Evolutionary conservation across 2,113 vertebrate species (phyloP), one percentile per base, ranked within the genome.

Genomic region (Centropus unirufus): DNA sequence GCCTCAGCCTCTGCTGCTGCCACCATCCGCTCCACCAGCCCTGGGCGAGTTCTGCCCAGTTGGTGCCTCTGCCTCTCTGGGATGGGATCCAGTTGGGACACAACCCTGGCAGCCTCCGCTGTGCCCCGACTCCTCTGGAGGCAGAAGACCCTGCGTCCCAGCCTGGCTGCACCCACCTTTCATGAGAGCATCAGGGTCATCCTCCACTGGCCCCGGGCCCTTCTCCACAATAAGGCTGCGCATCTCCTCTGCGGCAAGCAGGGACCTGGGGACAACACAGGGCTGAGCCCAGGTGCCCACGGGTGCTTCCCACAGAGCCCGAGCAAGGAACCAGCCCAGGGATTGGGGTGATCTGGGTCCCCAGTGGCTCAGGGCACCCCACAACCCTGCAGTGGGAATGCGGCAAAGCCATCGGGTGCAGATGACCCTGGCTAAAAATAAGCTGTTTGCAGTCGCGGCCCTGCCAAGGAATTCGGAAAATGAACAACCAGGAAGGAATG

Each of bases 341-440:
- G 9, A 8, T 23, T 47, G 52, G 32, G 51, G 52, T 46, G 12
- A 94, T 14, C 18, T 1, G 0, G 61, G 44, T 87, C 54, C 51
- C 24, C 2, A 42, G 68, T 66, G 69, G 40, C 75, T 80, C 67
- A 1, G 36, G 55, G 23, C 59, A 90, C 85, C 87, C 88, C 34
- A 3, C 30, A 81, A 61, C 58, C 76, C 44, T 8, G 32, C 39
- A 84, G 96, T 98, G 98, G 98, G 98, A 99, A 98, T 97, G 77
- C 95, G 8, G 97, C 97, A 96, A 95, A 98, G 97, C 97, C 97
- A 97, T 96, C 94, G 98, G 98, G 97, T 98, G 97, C 98, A 98
- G 98, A 98, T 98, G 98, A 98, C 98, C 98, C 98, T 62, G 46
- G 97, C 98, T 98, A 98, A 98, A 98, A 98, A 98, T 98, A 98